These are phyloP conservation scores for Drosophila buzzatii DNA, from an alignment of 2,888 invertebrate genomes.

Conservation along the genomic window DNA sequence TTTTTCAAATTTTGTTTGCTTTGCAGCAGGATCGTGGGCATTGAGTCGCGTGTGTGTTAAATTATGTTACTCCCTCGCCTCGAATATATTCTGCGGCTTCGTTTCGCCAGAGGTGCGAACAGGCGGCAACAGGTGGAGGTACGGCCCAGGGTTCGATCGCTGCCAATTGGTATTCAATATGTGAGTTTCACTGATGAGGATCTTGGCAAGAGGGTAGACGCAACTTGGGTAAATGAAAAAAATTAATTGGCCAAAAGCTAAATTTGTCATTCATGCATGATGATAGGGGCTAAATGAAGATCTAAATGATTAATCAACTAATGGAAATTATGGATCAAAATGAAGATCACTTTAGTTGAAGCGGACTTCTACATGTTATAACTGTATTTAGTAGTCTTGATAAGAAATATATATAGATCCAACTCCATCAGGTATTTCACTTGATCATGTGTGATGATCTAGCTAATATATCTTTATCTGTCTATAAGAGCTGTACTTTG, in stretches of 20 bases:
- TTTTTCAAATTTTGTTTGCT: slow-evolving; percentile 13
- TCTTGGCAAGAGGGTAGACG: neutral
- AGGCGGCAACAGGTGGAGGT: slow-evolving; percentile 64
- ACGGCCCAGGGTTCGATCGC: slow-evolving; percentile 49
- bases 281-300: neutral
- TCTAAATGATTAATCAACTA: neutral
- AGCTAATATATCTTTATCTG: neutral
- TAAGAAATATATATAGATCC: neutral
- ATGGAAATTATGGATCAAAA: neutral
- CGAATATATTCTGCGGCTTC: neutral
- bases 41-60: slow-evolving; percentile 71
- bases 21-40: slow-evolving; percentile 44
- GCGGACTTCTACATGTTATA: too few relatives aligned
- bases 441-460: neutral
- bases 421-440: neutral
- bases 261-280: neutral
- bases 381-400: neutral
- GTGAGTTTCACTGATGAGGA: slow-evolving; percentile 27
- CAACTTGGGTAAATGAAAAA: slow-evolving; percentile 2
- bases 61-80: slow-evolving; percentile 71
- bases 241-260: slow-evolving; percentile 13
- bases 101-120: slow-evolving; percentile 62
- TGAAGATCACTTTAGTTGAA: neutral
- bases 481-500: neutral
- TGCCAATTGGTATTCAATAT: slow-evolving; percentile 64